Base-by-base conservation (phyloP, 2,113 vertebrate species). In the Xenus cinereus region DNA sequence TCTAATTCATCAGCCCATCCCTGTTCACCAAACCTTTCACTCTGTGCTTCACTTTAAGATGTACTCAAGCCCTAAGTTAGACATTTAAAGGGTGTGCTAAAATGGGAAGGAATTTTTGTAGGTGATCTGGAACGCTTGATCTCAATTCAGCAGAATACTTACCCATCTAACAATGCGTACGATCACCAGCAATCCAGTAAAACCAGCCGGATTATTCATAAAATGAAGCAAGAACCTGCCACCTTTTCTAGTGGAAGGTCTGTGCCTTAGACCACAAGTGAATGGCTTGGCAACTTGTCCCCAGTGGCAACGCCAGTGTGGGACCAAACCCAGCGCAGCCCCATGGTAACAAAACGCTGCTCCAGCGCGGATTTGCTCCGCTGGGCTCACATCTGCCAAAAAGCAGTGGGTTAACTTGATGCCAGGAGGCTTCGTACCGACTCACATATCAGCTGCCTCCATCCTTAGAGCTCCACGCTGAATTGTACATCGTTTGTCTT, bases 381-480 rank as follows among this genome's bases (percentile, higher is more conserved):
- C 79, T 51, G 62, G 62, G 62, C 50, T 83, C 71, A 56, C 82
- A 83, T 64, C 75, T 93, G 88, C 72, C 79, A 22, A 15, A 20
- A n/a, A 68, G 57, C 2, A 2, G 2, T 21, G 83, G 86, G 73
- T 59, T 66, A 81, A 62, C 5, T 45, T 2, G 33, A 30, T 14
- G 87, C 59, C 93, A 96, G 91, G 76, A 81, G 88, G 32, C 64
- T 93, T 69, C 10, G 6, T 33, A n/a, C 54, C 10, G 72, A 76
- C 83, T 93, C 68, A 37, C 27, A 27, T 59, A 88, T 71, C 94
- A 89, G 91, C 94, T 82, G 84, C 86, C 85, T 62, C 79, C 93
- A 67, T 21, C 45, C 2, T 10, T 10, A 79, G 66, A 71, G 84
- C 81, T 91, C 35, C 50, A 74, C 10, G 22, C 90, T 90, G 92